phyloP scores from a whole-genome alignment of 2,888 invertebrate genomes.

The Chaetoderma sp. region DNA sequence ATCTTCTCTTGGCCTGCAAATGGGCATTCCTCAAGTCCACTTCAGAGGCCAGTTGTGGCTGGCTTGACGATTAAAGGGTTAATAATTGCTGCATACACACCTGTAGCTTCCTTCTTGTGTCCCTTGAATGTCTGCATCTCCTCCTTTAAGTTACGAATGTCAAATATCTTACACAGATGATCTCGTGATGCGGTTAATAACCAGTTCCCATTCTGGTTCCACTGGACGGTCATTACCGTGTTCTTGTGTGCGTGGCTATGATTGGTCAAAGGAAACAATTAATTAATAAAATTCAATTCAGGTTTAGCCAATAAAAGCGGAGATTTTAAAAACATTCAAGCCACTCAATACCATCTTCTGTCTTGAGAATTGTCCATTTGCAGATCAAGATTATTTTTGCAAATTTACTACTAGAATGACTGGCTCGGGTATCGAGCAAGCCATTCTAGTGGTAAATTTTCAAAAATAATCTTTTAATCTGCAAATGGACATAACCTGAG shows the following conservation, averaged over 20 bases:
- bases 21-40: too few relatives aligned
- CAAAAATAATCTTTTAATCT: too few relatives aligned
- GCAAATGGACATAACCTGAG: too few relatives aligned
- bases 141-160: constrained; percentile 93
- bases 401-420: too few relatives aligned
- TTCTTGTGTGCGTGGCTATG: constrained; percentile 98
- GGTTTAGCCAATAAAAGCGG: background rate
- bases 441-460: too few relatives aligned
- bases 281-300: background rate
- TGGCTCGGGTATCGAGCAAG: too few relatives aligned
- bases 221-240: constrained; percentile 98
- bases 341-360: background rate
- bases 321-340: background rate
- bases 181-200: constrained; percentile 97
- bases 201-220: constrained; percentile 99
- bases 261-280: too few relatives aligned
- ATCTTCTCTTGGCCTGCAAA: too few relatives aligned
- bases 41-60: too few relatives aligned
- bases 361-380: too few relatives aligned
- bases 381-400: too few relatives aligned
- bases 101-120: constrained; percentile 95
- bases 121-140: constrained; percentile 98
- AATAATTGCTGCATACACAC: constrained; percentile 50
- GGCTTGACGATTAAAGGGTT: too few relatives aligned
- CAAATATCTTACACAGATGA: constrained; percentile 96